phyloP scores from a whole-genome alignment of 2,888 invertebrate genomes.

The Schrankia costaestrigalis region DNA sequence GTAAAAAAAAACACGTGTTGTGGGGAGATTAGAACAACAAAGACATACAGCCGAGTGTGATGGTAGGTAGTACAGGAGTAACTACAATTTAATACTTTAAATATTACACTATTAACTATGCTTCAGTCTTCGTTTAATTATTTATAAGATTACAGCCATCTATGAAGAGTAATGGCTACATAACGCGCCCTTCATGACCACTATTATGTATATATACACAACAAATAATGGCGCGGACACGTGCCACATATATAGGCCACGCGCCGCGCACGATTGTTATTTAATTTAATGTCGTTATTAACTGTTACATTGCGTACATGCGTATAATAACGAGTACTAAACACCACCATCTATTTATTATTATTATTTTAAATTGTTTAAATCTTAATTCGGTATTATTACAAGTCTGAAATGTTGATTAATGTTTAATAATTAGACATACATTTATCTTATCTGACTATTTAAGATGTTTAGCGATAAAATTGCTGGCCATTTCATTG shows the following conservation, averaged over 20 bases:
- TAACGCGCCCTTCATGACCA: slow-evolving; percentile 52
- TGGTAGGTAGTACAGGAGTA: slow-evolving; percentile 55
- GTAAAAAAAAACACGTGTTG: slow-evolving; percentile 13
- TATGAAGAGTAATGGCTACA: slow-evolving; percentile 53
- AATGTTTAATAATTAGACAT: slow-evolving; percentile 33
- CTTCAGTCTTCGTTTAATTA: slow-evolving; percentile 79
- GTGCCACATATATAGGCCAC: background rate
- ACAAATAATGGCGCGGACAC: slow-evolving; percentile 27
- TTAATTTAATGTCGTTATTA: too few species aligned
- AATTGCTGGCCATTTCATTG: slow-evolving; percentile 57
- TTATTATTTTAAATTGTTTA: slow-evolving; percentile 24
- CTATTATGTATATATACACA: slow-evolving; percentile 48
- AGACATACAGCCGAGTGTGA: slow-evolving; percentile 54
- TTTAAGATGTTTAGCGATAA: slow-evolving; percentile 42
- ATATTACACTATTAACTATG: slow-evolving; percentile 74
- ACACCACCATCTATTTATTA: slow-evolving; percentile 22
- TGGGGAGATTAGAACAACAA: slow-evolving; percentile 38
- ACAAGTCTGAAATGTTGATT: slow-evolving; percentile 39
- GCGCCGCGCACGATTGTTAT: too few species aligned
- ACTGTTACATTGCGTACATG: slow-evolving; percentile 18
- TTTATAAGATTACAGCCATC: slow-evolving; percentile 65
- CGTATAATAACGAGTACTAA: slow-evolving; percentile 19
- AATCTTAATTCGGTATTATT: slow-evolving; percentile 45
- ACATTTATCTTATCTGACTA: slow-evolving; percentile 45
- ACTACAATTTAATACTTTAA: slow-evolving; percentile 67